These are phyloP conservation scores for Tyto alba DNA, from an alignment of 2,113 vertebrate genomes.

Conservation along the genomic window DNA sequence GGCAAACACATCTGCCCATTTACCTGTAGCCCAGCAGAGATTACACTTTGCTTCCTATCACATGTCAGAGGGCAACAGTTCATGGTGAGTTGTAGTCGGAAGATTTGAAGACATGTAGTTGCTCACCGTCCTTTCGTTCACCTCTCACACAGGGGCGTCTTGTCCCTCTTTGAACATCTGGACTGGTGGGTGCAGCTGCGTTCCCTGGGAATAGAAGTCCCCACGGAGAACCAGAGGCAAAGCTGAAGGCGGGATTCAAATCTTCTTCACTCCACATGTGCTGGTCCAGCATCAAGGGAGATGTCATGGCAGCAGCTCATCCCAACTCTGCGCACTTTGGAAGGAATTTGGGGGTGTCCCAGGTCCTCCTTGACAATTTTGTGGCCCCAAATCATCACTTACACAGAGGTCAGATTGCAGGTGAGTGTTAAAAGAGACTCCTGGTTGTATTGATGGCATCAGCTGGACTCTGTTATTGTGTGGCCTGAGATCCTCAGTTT, in stretches of 20 bases:
- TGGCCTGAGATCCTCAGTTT: not conserved
- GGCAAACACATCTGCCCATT: not conserved
- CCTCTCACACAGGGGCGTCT: not conserved
- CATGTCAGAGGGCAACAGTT: not conserved
- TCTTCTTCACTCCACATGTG: not conserved
- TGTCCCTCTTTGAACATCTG: not conserved
- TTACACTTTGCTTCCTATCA: not conserved
- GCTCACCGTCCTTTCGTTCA: not conserved
- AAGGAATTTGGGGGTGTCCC: not conserved
- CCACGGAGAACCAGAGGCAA: not conserved
- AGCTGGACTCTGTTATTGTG: not conserved
- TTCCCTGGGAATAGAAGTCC: not conserved
- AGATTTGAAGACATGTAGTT: not conserved
- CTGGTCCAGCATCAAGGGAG: rapidly evolving
- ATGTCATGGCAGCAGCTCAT: not conserved
- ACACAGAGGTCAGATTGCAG: not conserved
- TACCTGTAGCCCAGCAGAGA: not conserved
- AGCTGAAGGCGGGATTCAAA: not conserved
- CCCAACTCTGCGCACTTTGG: not conserved
- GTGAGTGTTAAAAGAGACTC: not conserved
- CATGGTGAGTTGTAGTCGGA: not conserved
- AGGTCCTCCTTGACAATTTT: not conserved
- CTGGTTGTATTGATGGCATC: not conserved
- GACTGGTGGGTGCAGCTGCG: not conserved
- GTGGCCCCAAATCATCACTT: not conserved